phyloP scores from a whole-genome alignment of 2,888 invertebrate genomes.

The Lepas anatifera region DNA sequence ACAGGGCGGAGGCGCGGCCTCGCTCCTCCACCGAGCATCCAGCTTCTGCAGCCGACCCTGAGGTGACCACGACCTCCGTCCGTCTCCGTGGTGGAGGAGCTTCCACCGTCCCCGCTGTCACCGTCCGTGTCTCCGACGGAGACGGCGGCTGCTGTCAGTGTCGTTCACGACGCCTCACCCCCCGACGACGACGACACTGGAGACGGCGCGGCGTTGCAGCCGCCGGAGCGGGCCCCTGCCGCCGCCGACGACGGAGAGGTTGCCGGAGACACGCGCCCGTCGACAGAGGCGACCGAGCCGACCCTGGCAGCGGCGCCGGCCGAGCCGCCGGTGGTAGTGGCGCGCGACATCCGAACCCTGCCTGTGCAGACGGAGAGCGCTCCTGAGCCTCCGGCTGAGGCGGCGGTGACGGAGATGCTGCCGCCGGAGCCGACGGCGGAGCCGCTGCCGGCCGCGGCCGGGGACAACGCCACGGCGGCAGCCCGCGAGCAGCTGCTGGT shows the following conservation, averaged over 20 bases:
- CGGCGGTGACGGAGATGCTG: neutral
- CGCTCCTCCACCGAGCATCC: too few relatives aligned
- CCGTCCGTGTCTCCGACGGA: neutral
- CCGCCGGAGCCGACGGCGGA: neutral
- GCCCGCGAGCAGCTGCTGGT: neutral
- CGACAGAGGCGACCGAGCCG: neutral
- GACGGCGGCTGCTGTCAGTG: neutral
- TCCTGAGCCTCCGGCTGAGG: neutral
- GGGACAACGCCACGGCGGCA: neutral
- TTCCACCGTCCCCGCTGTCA: too few relatives aligned
- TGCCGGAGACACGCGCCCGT: neutral
- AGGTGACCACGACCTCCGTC: too few relatives aligned
- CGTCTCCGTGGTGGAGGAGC: too few relatives aligned
- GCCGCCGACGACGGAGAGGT: neutral
- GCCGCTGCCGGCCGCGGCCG: neutral
- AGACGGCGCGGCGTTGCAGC: neutral
- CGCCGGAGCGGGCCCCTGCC: neutral
- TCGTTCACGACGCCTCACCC: too few relatives aligned
- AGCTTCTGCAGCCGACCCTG: too few relatives aligned
- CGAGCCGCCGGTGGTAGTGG: neutral
- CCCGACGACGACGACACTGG: too few relatives aligned
- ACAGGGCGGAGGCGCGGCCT: too few relatives aligned
- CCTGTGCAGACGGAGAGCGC: too few relatives aligned
- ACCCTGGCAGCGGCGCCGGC: too few relatives aligned
- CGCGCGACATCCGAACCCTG: neutral